Base-by-base conservation (phyloP, 2,113 vertebrate species). In the Orientallactaga bullata region DNA sequence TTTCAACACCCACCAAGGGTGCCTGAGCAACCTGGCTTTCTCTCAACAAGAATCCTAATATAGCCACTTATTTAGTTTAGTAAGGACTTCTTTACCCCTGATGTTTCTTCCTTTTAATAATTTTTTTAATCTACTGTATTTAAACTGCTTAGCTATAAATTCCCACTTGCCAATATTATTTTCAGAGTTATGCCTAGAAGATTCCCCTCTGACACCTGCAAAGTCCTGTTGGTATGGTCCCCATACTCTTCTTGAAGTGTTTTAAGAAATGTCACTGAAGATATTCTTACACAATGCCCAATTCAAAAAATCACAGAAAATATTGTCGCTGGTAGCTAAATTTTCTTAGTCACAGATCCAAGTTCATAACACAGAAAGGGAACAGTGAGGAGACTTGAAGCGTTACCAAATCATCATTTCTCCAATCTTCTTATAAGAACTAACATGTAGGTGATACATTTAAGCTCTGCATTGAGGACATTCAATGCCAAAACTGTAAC, bases 291-390 rank as follows among this genome's bases (percentile, higher is more conserved):
- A 63, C 21, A 71, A 39, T 42, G 20, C 12, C 13, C 24, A 87
- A 68, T 26, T 91, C 16, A 77, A 77, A 89, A 93, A 73, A 26
- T 61, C 88, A 86, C 61, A 81, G 42, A 61, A 91, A 76, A 81
- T 15, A 37, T 23, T 89, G 20, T 69, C 68, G 8, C 83, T 30
- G 51, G 51, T 61, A 18, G 26, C 37, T 66, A 82, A 72, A 66
- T 71, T 32, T 78, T 88, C 82, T 91, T 78, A 82, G 58, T 63
- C 26, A 28, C 35, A 89, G 51, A 66, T 87, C 23, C 42, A 89
- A 80, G 7, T 91, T 80, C 24, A 21, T 66, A 83, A 84, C 18
- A 66, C 16, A 87, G 60, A 83, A 90, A 79, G 71, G 24, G 12
- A 93, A 77, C 24, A 84, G 24, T 87, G 24, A 37, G 86, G 76